Percentiles rank a stretch among this genome's conserved stretches.
phyloP scores from a whole-genome alignment of 2,113 vertebrate species.

The Grallaria varia region DNA sequence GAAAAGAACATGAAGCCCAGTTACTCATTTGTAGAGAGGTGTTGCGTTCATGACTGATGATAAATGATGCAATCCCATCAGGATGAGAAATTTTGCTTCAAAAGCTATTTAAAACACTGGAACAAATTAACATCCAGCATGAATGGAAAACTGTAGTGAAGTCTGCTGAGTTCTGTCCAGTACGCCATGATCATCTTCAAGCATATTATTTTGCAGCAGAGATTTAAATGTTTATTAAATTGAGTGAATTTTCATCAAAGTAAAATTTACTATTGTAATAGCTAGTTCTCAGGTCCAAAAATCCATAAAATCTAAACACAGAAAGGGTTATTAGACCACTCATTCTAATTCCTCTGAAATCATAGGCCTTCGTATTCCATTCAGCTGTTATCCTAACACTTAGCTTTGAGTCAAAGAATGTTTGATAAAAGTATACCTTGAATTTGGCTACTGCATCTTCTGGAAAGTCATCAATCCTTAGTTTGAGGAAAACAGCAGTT shows the following conservation, averaged over 20 bases:
- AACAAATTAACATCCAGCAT: background rate
- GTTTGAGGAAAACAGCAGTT: background rate
- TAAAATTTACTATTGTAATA: background rate
- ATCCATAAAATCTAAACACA: background rate
- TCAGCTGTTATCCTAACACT: background rate
- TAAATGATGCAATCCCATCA: background rate
- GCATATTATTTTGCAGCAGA: background rate
- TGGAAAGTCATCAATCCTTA: background rate
- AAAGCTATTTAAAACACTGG: background rate
- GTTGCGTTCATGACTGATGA: background rate
- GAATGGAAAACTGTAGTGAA: background rate
- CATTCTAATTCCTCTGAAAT: background rate
- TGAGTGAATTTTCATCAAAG: background rate
- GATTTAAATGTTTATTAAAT: background rate
- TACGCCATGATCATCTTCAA: background rate
- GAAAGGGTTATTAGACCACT: background rate
- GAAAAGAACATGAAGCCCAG: conserved; percentile 36
- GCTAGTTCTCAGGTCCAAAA: background rate
- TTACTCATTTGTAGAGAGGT: conserved; percentile 17
- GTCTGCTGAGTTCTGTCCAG: background rate
- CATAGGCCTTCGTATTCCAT: background rate
- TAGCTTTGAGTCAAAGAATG: background rate
- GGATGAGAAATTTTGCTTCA: background rate
- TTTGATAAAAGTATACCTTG: background rate
- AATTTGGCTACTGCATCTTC: background rate